These are phyloP conservation scores for Mimas tiliae DNA, from an alignment of 2,888 invertebrate genomes.

Conservation along the genomic window DNA sequence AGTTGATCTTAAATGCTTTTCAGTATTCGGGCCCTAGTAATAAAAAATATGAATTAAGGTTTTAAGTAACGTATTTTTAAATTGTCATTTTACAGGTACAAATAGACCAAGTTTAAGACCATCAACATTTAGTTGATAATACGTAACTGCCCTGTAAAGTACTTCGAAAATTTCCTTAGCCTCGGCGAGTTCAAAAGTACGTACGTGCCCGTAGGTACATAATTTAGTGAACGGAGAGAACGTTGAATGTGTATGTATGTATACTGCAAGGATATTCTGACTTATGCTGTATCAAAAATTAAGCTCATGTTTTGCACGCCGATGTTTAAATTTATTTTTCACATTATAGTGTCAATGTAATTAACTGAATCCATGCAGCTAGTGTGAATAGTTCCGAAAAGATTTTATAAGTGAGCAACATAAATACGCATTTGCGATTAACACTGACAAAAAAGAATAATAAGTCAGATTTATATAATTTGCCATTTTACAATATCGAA, in stretches of 20 bases:
- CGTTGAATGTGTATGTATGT: not conserved
- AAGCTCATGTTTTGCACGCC: conserved; percentile 5
- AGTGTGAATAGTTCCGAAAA: not conserved
- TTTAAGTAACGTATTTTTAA: too few species aligned
- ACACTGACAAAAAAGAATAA: not conserved
- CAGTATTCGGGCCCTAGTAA: too few species aligned
- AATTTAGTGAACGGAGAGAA: conserved; percentile 12
- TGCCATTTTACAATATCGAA: not conserved
- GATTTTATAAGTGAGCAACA: not conserved
- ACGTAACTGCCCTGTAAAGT: too few species aligned
- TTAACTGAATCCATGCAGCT: not conserved
- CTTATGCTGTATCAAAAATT: not conserved
- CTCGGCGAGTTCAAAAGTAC: too few species aligned
- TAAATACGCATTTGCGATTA: not conserved
- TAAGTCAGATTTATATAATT: not conserved
- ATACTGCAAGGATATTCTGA: conserved; percentile 2
- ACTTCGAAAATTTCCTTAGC: too few species aligned
- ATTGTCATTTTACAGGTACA: too few species aligned
- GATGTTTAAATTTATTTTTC: conserved; percentile 27
- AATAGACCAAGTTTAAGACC: too few species aligned
- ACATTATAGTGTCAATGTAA: conserved; percentile 14
- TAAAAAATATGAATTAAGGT: too few species aligned
- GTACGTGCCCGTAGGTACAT: too few species aligned
- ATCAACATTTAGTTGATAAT: too few species aligned
- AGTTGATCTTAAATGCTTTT: too few species aligned